phyloP scores from a whole-genome alignment of 2,888 invertebrate species.

The Artemia sinica region DNA sequence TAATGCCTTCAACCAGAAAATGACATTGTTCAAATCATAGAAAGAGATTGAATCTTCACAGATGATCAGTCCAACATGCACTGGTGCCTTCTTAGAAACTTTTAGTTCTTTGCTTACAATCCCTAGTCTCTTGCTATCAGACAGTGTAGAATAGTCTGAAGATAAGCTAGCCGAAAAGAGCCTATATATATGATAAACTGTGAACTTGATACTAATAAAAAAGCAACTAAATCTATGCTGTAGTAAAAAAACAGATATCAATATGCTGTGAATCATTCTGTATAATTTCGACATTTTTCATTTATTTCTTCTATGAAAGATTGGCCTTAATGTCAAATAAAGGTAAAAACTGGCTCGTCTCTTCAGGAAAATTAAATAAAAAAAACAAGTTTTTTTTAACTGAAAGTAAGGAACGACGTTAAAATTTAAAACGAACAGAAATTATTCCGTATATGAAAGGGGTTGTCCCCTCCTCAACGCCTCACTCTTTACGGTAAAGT shows the following conservation, averaged over 20 bases:
- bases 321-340: no score
- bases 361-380: no score
- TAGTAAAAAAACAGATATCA: not conserved
- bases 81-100: not conserved
- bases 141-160: not conserved
- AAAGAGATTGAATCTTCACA: constrained; percentile 1
- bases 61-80: not conserved
- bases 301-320: no score
- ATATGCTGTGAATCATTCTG: no score
- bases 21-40: constrained; percentile 1
- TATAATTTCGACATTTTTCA: no score
- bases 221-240: not conserved
- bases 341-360: no score
- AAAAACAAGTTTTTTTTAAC: no score
- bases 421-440: no score
- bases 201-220: not conserved
- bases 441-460: no score
- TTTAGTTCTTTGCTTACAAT: not conserved
- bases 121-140: not conserved
- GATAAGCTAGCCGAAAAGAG: not conserved
- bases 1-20: not conserved
- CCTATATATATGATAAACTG: not conserved
- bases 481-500: no score
- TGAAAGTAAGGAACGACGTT: no score
- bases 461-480: no score